A percentile compares a stretch with the other conserved stretches of the same genome.
Conservation (phyloP, 1,140 invertebrate genomes). For the Armadillidium nasatum region DNA sequence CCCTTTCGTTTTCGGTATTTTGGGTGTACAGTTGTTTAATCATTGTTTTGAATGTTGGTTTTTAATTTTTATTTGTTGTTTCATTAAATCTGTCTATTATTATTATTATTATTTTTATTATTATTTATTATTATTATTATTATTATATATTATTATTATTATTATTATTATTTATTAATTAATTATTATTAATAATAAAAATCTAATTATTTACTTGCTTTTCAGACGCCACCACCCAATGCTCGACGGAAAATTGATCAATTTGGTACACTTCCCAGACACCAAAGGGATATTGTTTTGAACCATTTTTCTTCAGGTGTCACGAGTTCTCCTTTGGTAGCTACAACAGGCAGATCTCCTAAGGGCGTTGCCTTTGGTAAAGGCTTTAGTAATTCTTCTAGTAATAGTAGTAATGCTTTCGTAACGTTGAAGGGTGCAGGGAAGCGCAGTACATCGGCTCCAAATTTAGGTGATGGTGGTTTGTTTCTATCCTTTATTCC, state of each 20-base stretch:
- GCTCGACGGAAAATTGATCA: conserved; percentile 64
- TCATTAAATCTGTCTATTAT: too few species aligned
- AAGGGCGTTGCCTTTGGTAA: conserved; percentile 63
- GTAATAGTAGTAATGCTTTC: too few species aligned
- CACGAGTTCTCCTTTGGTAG: conserved; percentile 28
- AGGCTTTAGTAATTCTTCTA: conserved; percentile 56
- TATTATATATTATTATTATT: too few species aligned
- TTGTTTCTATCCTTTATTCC: conserved; percentile 49
- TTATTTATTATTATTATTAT: too few species aligned
- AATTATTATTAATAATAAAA: too few species aligned
- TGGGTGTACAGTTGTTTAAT: too few species aligned
- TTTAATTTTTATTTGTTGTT: too few species aligned
- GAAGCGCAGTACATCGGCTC: conserved; percentile 76
- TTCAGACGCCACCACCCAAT: conserved; percentile 64
- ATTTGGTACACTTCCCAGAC: conserved; percentile 69
- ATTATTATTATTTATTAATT: too few species aligned
- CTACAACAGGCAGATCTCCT: conserved; percentile 37
- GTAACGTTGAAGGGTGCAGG: conserved; percentile 54
- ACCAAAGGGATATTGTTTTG: conserved; percentile 47
- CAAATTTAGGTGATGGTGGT: conserved; percentile 73
- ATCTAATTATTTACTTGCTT: too few species aligned
- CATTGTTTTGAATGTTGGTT: too few species aligned
- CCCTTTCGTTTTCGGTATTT: too few species aligned
- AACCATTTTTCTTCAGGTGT: conserved; percentile 12
- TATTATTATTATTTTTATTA: too few species aligned